Evolutionary conservation across 2,113 vertebrate genomes (phyloP).

Genomic region (Echinops telfairi): DNA sequence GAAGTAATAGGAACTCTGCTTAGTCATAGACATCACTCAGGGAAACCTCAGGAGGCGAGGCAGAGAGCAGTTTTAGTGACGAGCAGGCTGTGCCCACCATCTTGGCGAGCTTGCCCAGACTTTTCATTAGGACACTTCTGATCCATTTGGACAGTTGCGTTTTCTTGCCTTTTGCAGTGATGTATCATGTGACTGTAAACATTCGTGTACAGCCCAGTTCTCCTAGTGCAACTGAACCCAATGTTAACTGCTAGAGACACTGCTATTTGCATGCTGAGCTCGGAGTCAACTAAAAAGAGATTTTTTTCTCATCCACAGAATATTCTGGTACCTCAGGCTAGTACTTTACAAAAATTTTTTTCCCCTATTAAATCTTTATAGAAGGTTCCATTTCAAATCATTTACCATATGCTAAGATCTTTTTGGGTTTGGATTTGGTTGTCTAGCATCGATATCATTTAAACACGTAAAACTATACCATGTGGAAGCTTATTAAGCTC

Average conservation of each 20-base stretch:
- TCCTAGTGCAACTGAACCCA: background rate
- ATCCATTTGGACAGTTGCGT: background rate
- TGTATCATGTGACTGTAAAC: background rate
- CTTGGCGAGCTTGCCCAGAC: background rate
- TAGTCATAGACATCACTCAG: too few species aligned
- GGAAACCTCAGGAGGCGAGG: too few species aligned
- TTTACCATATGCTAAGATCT: background rate
- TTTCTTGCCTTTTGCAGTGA: background rate
- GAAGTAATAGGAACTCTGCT: background rate
- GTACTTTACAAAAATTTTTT: background rate
- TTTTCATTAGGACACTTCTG: background rate
- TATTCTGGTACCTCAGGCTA: background rate
- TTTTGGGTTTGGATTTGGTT: background rate
- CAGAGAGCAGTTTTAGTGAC: background rate
- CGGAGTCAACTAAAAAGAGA: background rate
- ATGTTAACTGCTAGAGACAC: background rate
- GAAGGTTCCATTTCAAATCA: constrained; percentile 37
- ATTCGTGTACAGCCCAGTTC: background rate
- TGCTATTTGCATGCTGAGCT: background rate
- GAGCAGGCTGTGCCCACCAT: background rate
- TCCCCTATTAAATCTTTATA: constrained; percentile 37
- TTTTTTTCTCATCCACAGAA: constrained; percentile 44
- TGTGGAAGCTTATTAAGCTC: constrained; percentile 44
- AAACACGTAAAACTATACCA: background rate
- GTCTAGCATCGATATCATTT: constrained; percentile 32